Evolutionary conservation across 2,113 vertebrate species (phyloP).

Genomic region (Cynopterus brachyotis): DNA sequence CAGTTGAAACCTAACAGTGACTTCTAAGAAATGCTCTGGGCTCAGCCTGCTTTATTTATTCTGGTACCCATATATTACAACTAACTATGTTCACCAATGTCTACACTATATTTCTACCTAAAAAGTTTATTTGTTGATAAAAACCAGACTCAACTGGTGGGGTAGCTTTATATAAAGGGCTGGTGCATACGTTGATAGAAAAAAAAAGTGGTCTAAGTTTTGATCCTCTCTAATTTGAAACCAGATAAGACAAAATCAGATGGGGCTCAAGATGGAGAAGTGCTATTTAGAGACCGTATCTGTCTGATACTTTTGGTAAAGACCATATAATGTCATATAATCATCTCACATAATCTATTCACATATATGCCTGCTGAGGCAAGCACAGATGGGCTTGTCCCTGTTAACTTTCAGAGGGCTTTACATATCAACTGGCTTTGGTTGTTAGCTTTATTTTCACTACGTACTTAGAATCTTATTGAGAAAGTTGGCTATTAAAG

Average conservation of each 20-base stretch:
- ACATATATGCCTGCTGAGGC: neutral
- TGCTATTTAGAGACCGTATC: neutral
- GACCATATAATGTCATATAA: neutral
- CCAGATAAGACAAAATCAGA: constrained; percentile 22
- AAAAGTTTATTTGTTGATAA: constrained; percentile 50
- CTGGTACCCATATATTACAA: neutral
- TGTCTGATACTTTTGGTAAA: neutral
- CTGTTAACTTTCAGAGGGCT: neutral
- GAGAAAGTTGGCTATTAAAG: constrained; percentile 51
- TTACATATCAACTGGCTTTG: constrained; percentile 1
- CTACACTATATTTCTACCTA: constrained; percentile 54
- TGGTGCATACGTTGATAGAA: constrained; percentile 6
- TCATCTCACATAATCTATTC: neutral
- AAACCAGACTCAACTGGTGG: constrained; percentile 33
- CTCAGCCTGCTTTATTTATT: constrained; percentile 45
- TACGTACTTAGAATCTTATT: neutral
- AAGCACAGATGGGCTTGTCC: neutral
- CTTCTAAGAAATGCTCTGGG: constrained; percentile 43
- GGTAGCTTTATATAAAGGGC: constrained; percentile 3
- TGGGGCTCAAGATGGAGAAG: neutral
- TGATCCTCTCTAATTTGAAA: constrained; percentile 39
- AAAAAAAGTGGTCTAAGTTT: constrained; percentile 37
- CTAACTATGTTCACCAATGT: neutral
- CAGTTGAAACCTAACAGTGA: constrained; percentile 18
- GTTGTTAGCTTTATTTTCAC: constrained; percentile 30